Evolutionary conservation across 1,140 invertebrate species (phyloP), one percentile per base, ranked within the genome.

Genomic region (Scaptomyza pallida): DNA sequence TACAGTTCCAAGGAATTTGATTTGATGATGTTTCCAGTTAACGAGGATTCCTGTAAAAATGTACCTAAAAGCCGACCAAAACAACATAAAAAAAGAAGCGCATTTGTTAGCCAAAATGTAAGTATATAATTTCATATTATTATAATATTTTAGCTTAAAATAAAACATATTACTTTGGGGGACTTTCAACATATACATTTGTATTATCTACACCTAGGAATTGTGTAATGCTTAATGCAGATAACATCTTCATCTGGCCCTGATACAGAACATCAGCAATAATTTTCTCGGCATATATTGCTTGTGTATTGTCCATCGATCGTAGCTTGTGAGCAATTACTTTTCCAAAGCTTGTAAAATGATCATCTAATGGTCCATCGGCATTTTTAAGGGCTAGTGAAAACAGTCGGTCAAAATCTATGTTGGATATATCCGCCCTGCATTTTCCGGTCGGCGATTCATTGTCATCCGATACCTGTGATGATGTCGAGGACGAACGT

Each of bases 201-300:
- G 83, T 48, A 88, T 88, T 88, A 78, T 90, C 89, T 64, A 85
- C 70, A 44, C 81, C 72, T 55, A 78, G 52, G 55, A 88, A 90
- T 35, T 86, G 83, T 35, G 90, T 75, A 80, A 89, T 90, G 30
- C 81, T 88, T 54, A 83, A 55, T 33, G 85, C 51, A 5, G 89
- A 88, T 5, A 90, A 65, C 76, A 90, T 81, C 78, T 92, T 91
- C 91, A 92, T 91, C 70, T 92, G 91, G 1, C 92, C 92, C 76
- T 92, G 89, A 72, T 92, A 92, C 13, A 92, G 80, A 23, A 92
- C 80, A 70, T 92, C 91, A 23, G 86, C 83, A 48, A 92, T 92
- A 13, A 92, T 79, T 68, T 91, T 92, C 55, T 92, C 89, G 0
- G 92, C 92, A 54, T 91, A 91, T 35, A 83, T 89, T 5, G 90